Evolutionary conservation across 2,888 invertebrate genomes (phyloP).

Genomic region (Eurytoma californica): DNA sequence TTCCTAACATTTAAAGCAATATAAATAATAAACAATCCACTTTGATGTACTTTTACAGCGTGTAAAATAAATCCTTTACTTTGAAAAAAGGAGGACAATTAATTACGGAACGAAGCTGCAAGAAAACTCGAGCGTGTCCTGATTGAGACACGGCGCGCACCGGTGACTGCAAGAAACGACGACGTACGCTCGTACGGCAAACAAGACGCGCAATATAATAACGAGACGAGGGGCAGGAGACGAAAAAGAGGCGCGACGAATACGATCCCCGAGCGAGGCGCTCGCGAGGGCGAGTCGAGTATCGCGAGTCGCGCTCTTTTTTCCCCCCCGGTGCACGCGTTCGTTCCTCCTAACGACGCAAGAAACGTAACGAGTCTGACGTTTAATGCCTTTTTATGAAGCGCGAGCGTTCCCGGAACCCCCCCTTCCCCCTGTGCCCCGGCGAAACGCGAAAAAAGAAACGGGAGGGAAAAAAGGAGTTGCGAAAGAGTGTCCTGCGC

Average conservation of each 20-base stretch:
- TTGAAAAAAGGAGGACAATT: too few relatives aligned
- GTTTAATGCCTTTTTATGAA: conserved; percentile 60
- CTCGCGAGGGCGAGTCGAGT: neutral
- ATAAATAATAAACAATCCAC: too few relatives aligned
- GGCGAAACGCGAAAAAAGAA: conserved; percentile 16
- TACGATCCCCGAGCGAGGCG: neutral
- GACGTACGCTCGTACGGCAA: conserved; percentile 16
- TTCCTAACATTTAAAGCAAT: too few relatives aligned
- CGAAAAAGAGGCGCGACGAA: conserved; percentile 5
- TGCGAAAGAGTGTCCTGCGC: conserved; percentile 30
- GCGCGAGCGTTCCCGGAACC: conserved; percentile 42
- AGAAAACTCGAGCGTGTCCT: neutral
- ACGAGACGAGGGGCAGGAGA: conserved; percentile 19
- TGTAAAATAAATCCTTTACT: too few relatives aligned
- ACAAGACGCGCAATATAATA: conserved; percentile 18
- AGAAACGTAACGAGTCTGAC: conserved; percentile 64
- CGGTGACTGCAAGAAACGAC: neutral
- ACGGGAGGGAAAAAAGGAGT: neutral
- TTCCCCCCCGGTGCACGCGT: neutral
- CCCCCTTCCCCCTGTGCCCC: neutral
- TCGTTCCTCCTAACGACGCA: conserved; percentile 54
- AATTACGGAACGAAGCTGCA: neutral
- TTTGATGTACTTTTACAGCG: too few relatives aligned
- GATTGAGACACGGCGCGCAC: conserved; percentile 23
- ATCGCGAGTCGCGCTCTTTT: neutral